A percentile compares a stretch with the other conserved stretches of the same genome.
These are phyloP conservation scores for Rafetus swinhoei DNA, from an alignment of 2,113 vertebrate genomes.

Conservation along the genomic window DNA sequence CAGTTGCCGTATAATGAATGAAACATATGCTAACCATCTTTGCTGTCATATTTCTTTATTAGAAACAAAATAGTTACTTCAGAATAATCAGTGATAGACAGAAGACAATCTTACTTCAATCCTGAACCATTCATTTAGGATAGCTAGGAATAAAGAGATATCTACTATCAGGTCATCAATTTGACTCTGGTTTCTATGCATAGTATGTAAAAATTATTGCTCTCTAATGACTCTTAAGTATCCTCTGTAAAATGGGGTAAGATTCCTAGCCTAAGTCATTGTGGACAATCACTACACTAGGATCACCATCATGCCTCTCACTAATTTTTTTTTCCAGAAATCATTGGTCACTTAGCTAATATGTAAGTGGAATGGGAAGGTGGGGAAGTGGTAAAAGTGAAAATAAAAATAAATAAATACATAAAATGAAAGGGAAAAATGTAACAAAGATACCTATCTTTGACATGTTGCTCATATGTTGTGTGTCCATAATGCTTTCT, in stretches of 20 bases:
- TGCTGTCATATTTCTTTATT: neutral
- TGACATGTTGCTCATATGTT: neutral
- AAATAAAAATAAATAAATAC: rapidly evolving
- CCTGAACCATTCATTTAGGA: neutral
- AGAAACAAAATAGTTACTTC: neutral
- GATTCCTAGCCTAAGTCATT: neutral
- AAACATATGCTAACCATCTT: neutral
- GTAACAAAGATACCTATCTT: neutral
- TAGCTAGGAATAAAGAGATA: neutral
- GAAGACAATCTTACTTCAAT: neutral
- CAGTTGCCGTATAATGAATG: neutral
- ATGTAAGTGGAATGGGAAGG: neutral
- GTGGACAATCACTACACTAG: neutral
- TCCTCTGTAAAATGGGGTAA: rapidly evolving
- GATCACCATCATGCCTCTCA: rapidly evolving
- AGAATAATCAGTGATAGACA: neutral
- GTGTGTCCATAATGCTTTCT: neutral
- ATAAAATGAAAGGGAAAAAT: neutral
- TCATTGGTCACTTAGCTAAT: neutral
- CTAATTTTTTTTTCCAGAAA: neutral
- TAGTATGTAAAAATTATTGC: neutral
- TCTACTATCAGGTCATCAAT: neutral
- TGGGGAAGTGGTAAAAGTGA: neutral
- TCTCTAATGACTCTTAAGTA: neutral
- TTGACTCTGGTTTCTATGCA: neutral